phyloP scores from a whole-genome alignment of 2,113 vertebrate genomes.

The Colius striatus region DNA sequence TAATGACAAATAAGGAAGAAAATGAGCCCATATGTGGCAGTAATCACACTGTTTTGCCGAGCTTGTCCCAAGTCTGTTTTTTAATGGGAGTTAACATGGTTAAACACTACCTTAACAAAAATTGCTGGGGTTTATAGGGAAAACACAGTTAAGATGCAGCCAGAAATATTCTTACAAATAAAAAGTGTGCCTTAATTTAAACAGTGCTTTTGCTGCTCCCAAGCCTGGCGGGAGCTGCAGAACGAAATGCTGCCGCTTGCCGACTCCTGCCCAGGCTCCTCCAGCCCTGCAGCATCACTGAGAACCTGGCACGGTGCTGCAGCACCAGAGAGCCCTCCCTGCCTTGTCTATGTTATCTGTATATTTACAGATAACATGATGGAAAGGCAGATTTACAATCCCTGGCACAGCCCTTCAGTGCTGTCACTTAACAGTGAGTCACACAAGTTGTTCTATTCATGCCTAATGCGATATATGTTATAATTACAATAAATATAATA shows the following conservation, averaged over 20 bases:
- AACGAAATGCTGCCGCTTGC: not conserved
- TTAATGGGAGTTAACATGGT: not conserved
- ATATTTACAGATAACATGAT: fast-evolving
- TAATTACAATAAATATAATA: not conserved
- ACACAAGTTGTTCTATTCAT: not conserved
- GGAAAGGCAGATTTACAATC: not conserved
- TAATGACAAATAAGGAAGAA: not conserved
- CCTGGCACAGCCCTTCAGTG: not conserved
- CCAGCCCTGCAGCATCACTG: not conserved
- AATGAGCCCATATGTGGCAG: not conserved
- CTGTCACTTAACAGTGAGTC: not conserved
- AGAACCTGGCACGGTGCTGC: not conserved
- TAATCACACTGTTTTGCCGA: not conserved
- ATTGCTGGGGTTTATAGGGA: not conserved
- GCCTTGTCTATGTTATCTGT: no score
- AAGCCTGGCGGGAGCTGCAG: not conserved
- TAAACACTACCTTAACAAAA: not conserved
- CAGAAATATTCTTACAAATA: not conserved
- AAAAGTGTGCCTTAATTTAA: not conserved
- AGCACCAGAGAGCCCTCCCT: not conserved
- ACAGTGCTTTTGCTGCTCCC: not conserved
- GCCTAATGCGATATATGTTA: not conserved
- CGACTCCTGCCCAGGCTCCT: not conserved
- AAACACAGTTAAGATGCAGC: not conserved
- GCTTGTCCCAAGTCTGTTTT: not conserved